phyloP scores from a whole-genome alignment of 2,888 invertebrate species.

The Drosophila tripunctata region DNA sequence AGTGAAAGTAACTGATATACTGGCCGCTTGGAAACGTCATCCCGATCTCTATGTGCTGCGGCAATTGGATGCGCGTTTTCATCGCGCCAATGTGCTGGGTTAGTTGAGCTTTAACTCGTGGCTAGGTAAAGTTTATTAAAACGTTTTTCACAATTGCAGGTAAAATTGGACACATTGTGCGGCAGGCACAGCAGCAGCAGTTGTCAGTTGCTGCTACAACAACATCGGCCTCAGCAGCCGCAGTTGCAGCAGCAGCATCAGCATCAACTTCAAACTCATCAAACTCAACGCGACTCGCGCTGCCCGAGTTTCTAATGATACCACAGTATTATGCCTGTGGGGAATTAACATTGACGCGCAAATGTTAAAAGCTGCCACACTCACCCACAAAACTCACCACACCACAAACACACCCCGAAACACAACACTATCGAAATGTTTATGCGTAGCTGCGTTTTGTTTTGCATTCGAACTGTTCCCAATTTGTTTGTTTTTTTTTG shows the following conservation, averaged over 20 bases:
- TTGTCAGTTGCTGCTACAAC: slow-evolving; percentile 17
- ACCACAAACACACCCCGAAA: not conserved
- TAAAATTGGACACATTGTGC: slow-evolving; percentile 83
- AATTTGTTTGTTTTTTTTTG: slow-evolving; percentile 1
- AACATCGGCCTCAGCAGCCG: slow-evolving; percentile 27
- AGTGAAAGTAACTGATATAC: slow-evolving; percentile 79
- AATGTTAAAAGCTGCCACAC: slow-evolving; percentile 59
- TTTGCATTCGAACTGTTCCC: slow-evolving; percentile 6
- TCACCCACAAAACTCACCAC: slow-evolving; percentile 2
- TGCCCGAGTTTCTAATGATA: slow-evolving; percentile 82
- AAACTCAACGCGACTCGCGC: slow-evolving; percentile 62
- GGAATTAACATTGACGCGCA: slow-evolving; percentile 82
- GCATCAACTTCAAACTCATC: slow-evolving; percentile 47
- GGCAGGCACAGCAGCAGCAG: slow-evolving; percentile 79
- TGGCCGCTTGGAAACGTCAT: slow-evolving; percentile 81
- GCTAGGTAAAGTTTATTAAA: not conserved
- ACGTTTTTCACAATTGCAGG: slow-evolving; percentile 59
- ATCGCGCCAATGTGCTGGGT: slow-evolving; percentile 83
- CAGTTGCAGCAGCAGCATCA: slow-evolving; percentile 44
- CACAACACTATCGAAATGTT: slow-evolving; percentile 22
- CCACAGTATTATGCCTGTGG: slow-evolving; percentile 84
- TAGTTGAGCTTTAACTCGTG: too few relatives aligned
- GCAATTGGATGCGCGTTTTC: slow-evolving; percentile 80
- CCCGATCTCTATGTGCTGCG: slow-evolving; percentile 80
- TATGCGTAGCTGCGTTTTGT: slow-evolving; percentile 40